Evolutionary conservation across 1,140 invertebrate species (phyloP), one percentile per base, ranked within the genome.

Genomic region (Philaenus spumarius): DNA sequence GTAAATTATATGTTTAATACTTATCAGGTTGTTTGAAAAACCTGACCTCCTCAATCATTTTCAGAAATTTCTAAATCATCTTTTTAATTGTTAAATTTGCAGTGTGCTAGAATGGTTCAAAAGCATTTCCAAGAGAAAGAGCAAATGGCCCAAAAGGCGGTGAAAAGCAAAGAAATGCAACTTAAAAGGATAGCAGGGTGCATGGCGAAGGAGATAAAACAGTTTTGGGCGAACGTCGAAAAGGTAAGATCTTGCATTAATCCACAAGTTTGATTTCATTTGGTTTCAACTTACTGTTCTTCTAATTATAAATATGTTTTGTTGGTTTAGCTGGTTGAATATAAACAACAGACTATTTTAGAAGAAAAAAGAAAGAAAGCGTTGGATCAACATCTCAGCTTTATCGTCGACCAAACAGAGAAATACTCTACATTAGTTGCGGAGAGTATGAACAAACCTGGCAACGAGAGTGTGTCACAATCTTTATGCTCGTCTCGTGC

Each of bases 361-460:
- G 95, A 98, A 72, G 93, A 95, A 67, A 95, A 96, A 68, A 81
- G 93, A 53, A 97, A 98, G 70, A 89, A 95, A 67, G 94, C 94
- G 0, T 78, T 98, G 40, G 96, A 99, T 78, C 86, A 97, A 64
- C 96, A 99, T 73, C 79, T 99, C 19, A 97, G 93, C 73, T 98
- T 97, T 70, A 97, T 99, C 68, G 95, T 99, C 43, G 95, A 96
- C 76, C 93, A 97, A 75, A 98, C 97, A 0, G 96, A 99, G 75
- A 96, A 97, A 71, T 97, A 96, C 77, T 97, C 95, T 22, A 88
- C 89, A 2, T 84, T 90, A 75, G 73, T 95, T 26, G 90, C 91
- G 7, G 90, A 90, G 71, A 86, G 87, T 54, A 83, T 91, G 75
- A 87, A 83, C 66, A 83, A 83, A 70, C 73, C 77, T n/a, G 72